Base-by-base conservation (phyloP, 1,140 invertebrate species). In the Linepithema humile region DNA sequence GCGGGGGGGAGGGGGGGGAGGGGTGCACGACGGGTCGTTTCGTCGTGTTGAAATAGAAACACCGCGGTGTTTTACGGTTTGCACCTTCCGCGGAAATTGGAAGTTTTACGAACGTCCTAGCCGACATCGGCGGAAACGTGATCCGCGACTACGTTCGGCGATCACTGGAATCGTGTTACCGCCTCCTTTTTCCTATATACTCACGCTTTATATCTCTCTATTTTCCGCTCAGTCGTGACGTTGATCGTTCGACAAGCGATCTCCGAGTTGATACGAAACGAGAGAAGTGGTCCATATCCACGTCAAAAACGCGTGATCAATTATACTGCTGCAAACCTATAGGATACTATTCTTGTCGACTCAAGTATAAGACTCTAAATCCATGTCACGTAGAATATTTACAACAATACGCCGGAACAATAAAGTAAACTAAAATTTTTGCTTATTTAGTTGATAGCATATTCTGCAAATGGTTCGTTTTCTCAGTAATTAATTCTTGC, bases 1-100 rank as follows among this genome's bases (percentile, higher is more conserved):
- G 38, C 12, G 23, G 10, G 38, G 43, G 23, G n/a, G n/a, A n/a
- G 40, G 38, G 26, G 0, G 40, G 38, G 12, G 23, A 6, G 38
- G 43, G 23, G n/a, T 26, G 35, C 53, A 38, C 53, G 62, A 17
- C 53, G 59, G n/a, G n/a, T 64, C 70, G 38, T 83, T 85, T 59
- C 78, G 32, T 45, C 48, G 35, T 17, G 23, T 70, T 38, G 60
- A 55, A 73, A 88, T 88, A 83, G 78, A 83, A 88, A 88, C 84
- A 80, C 48, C 59, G 17, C 26, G 48, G 35, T 57, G 64, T 82
- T 89, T 89, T 85, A 87, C 62, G 59, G 85, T 72, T 83, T 82
- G 50, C 84, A 82, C 64, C 87, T 85, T 86, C 40, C 38, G 59
- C 80, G 85, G 70, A 89, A 89, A 89, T 89, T 84, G 87, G 32